Evolutionary conservation across 2,888 invertebrate genomes (phyloP).

Genomic region (Harpagoxenus sublaevis): DNA sequence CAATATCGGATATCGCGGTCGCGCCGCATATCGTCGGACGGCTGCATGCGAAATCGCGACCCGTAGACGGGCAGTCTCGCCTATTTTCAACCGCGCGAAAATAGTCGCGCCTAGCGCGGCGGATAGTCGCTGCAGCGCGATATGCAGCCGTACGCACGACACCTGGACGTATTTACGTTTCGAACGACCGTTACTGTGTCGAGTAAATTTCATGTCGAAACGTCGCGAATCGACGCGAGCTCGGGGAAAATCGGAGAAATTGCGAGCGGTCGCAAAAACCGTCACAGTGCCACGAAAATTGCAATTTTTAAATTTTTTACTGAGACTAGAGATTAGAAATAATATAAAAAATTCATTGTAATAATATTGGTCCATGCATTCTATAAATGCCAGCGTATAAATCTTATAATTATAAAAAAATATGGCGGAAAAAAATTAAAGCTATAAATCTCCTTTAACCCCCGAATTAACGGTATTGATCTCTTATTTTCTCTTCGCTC

Average conservation of each 20-base stretch:
- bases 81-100: slow-evolving; percentile 49
- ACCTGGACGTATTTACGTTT: slow-evolving; percentile 26
- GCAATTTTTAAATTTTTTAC: neutral
- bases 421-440: neutral
- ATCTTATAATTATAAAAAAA: neutral
- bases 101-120: slow-evolving; percentile 40
- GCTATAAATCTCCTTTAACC: neutral
- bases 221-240: neutral
- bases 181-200: neutral
- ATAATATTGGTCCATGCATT: too few species aligned
- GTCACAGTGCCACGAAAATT: neutral
- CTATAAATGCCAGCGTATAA: too few species aligned
- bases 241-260: neutral
- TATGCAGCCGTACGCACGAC: neutral
- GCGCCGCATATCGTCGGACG: neutral
- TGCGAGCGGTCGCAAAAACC: neutral
- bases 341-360: neutral
- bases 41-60: slow-evolving; percentile 26
- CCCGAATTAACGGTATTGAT: neutral
- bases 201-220: neutral
- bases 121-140: neutral
- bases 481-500: neutral
- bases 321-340: neutral
- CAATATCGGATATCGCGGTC: slow-evolving; percentile 12
- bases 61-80: slow-evolving; percentile 32